Evolutionary conservation across 2,888 invertebrate genomes (phyloP).

Genomic region (Synanthedon formicaeformis): DNA sequence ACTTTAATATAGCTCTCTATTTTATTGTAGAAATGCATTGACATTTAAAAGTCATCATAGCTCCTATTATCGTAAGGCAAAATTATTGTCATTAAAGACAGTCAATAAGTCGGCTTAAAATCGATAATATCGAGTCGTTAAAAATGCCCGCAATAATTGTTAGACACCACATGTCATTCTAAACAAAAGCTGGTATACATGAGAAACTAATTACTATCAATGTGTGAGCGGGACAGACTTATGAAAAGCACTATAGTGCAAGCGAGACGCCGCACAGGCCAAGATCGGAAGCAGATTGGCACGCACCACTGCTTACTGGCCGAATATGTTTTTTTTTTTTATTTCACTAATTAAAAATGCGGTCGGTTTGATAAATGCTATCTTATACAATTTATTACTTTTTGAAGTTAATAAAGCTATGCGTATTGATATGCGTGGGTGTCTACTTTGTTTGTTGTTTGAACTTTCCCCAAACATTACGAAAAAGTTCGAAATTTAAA

Average conservation of each 20-base stretch:
- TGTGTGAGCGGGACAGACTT: slow-evolving; percentile 21
- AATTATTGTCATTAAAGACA: too few species aligned
- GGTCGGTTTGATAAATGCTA: slow-evolving; percentile 51
- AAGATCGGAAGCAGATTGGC: slow-evolving; percentile 65
- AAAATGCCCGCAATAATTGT: slow-evolving; percentile 44
- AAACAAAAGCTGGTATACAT: slow-evolving; percentile 58
- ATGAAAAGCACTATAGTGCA: slow-evolving; percentile 11
- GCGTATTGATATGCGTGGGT: slow-evolving; percentile 6
- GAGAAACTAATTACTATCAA: slow-evolving; percentile 59
- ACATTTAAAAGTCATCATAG: too few species aligned
- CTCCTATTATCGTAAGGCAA: too few species aligned
- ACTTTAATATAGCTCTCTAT: too few species aligned
- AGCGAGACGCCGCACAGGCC: slow-evolving; percentile 20
- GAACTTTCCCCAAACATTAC: too few species aligned
- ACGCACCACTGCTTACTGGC: slow-evolving; percentile 57
- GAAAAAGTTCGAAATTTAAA: too few species aligned
- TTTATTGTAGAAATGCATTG: too few species aligned
- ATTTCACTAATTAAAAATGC: slow-evolving; percentile 58
- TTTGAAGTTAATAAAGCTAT: slow-evolving; percentile 16
- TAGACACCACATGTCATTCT: slow-evolving; percentile 62
- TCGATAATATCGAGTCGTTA: slow-evolving; percentile 42
- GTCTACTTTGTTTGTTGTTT: background rate
- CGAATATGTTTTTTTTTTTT: slow-evolving; percentile 47
- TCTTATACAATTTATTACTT: slow-evolving; percentile 47
- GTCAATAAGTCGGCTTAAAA: slow-evolving; percentile 3